These are phyloP conservation scores for Melolontha melolontha DNA, from an alignment of 2,888 invertebrate genomes.

Conservation along the genomic window DNA sequence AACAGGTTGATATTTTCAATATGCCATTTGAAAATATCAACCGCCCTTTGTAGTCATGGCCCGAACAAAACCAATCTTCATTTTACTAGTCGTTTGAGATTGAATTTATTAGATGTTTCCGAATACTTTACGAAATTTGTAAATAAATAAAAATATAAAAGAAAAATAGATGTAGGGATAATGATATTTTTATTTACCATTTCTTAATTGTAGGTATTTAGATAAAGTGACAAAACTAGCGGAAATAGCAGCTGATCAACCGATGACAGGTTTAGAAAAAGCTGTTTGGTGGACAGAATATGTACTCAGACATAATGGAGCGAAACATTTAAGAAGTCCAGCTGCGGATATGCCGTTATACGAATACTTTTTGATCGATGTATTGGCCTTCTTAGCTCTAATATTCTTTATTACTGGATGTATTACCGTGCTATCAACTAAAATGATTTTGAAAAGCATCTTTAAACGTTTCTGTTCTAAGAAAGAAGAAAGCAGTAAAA, in stretches of 20 bases:
- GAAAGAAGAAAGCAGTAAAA: neutral
- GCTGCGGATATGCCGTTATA: conserved; percentile 46
- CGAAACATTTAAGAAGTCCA: conserved; percentile 45
- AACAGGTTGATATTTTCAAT: no score
- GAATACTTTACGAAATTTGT: no score
- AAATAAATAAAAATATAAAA: no score
- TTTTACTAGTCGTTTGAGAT: no score
- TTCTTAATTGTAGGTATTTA: conserved; percentile 33
- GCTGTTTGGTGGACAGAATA: conserved; percentile 51
- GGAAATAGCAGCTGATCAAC: conserved; percentile 47
- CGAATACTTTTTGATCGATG: conserved; percentile 49
- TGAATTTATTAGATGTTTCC: no score
- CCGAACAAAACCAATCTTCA: no score
- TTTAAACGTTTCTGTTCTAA: conserved; percentile 11
- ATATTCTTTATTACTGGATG: conserved; percentile 1
- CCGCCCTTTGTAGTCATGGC: no score
- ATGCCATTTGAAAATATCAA: no score
- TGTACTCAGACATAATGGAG: conserved; percentile 48
- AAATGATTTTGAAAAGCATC: conserved; percentile 3
- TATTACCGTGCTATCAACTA: neutral
- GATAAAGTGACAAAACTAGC: conserved; percentile 42
- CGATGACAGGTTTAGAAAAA: conserved; percentile 48
- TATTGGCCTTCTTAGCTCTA: conserved; percentile 35
- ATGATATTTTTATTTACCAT: no score
- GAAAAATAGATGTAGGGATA: no score